Base-by-base conservation (phyloP, 2,113 vertebrate species). In the Nothocercus julius region DNA sequence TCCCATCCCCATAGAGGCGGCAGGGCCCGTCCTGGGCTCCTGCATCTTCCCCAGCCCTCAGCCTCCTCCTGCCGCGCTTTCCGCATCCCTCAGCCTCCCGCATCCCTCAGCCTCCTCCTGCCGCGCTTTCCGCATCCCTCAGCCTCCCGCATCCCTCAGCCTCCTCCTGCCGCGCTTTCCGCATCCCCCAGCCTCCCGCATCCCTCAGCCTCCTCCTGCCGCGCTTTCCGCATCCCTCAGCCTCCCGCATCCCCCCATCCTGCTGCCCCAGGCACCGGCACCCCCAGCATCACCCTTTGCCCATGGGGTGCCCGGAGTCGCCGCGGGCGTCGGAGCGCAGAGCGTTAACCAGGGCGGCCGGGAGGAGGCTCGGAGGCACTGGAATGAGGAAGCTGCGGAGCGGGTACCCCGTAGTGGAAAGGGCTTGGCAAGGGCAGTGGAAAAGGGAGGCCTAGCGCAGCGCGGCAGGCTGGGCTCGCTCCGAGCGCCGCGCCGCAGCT, bases 361-460 rank as follows among this genome's bases (percentile, higher is more conserved):
- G 66, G 61, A 25, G 1, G 1, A 63, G 62, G 21, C 82, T 34
- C 5, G 0, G 64, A 87, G 79, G 54, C 77, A 13, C 2, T 92
- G 94, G 95, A 94, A 93, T 92, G 96, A 96, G 96, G 96, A 95
- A 96, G 92, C 77, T 2, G 12, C 63, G 10, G 86, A 94, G 72
- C 1, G 44, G 95, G 94, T 44, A 92, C 90, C 72, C 36, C n/a
- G 4, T 24, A 11, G 90, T 92, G 90, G 86, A 94, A 91, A 93
- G 2, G 51, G 89, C 82, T 95, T 97, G 97, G 96, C 96, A 96
- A 19, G 0, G 66, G 70, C 82, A 87, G 78, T 95, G 95, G 90
- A 95, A 95, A 97, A 94, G 54, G 85, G 95, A 96, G 95, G 86
- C 95, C 91, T 69, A 66, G 89, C 92, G 95, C 95, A 87, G 94